Base-by-base conservation (phyloP, 2,797 vertebrate species). In the Neopelma chrysocephalum region DNA sequence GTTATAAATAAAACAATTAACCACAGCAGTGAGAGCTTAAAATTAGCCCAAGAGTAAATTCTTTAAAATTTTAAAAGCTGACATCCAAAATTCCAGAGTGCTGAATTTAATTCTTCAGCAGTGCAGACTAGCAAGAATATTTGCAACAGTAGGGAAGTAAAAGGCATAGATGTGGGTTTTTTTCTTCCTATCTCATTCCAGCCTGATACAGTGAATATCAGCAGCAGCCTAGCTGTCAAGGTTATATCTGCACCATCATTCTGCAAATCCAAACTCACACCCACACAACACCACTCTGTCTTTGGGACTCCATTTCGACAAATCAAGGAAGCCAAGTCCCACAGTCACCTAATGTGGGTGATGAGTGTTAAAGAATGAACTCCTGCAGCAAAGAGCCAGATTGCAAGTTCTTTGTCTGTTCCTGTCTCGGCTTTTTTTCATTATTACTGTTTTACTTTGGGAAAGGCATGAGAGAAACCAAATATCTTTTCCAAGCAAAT, bases 261-360 rank as follows among this genome's bases (percentile, higher is more conserved):
- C 82, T 77, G 87, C 81, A 96, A 78, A 96, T 92, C 83, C 95
- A 94, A 89, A 94, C 83, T 90, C 83, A 81, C 96, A 65, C 94
- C 93, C 93, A 94, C 96, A 47, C 81, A 81, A 58, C 27, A 6
- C 82, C 69, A 20, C 82, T n/a, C 8, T 92, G 80, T 79, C 89
- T 95, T 78, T 1, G 12, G 91, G 95, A 94, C 93, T 95, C 84
- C 78, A 84, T 73, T 93, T 94, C 91, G 69, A 48, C 81, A 64
- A 86, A 50, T 36, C 81, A 43, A 89, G 69, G 83, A 65, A 94
- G 76, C 86, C 75, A 87, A 81, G 76, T 90, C 81, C 92, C 87
- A 83, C 79, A 87, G 65, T 31, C 92, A 89, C 86, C 88, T 77
- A 89, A 89, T 22, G 83, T 65, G 93, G 78, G 83, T 91, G 89